Base-by-base conservation (phyloP, 2,797 vertebrate species). In the Malacoraja senta region DNA sequence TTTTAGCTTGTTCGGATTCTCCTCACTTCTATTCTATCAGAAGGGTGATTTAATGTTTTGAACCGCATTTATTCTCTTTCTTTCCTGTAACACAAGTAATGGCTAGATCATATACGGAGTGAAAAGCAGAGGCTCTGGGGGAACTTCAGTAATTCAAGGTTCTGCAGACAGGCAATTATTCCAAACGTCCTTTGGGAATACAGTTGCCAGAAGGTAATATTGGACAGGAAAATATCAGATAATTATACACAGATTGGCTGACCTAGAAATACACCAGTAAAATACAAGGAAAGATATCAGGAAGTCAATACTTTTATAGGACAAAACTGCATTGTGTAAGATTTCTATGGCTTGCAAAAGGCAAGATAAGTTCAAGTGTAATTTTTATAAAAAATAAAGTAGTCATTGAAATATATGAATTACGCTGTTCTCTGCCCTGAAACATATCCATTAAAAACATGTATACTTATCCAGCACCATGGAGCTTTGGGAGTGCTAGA, bases 151-250 rank as follows among this genome's bases (percentile, higher is more conserved):
- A 76, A 92, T 92, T 76, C 90, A 76, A 29, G 72, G 68, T 92
- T 53, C 90, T 76, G 71, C 38, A 53, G 90, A 76, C 90, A 92
- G 38, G 35, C 90, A 92, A 92, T 92, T 92, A 92, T 92, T 92
- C 90, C 38, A 92, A 53, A 92, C 44, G 29, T 74, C 90, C 72
- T 53, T 10, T 1, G 90, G 71, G 90, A 92, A 92, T 76, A 58
- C 38, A 76, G 38, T 76, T 92, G 90, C 90, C 90, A 92, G 90
- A 92, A 53, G 84, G 63, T 88, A 88, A 88, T 88, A 63, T 68
- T 63, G 63, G 90, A 76, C 38, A 92, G 71, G 17, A 76, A 92
- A 92, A 74, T 44, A 92, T 92, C 24, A 29, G 15, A 74, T 76
- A 92, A 92, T 92, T 76, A 92, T 92, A 53, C 3, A 26, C 12